phyloP scores from a whole-genome alignment of 1,140 invertebrate species.

The Drosophila rufa region DNA sequence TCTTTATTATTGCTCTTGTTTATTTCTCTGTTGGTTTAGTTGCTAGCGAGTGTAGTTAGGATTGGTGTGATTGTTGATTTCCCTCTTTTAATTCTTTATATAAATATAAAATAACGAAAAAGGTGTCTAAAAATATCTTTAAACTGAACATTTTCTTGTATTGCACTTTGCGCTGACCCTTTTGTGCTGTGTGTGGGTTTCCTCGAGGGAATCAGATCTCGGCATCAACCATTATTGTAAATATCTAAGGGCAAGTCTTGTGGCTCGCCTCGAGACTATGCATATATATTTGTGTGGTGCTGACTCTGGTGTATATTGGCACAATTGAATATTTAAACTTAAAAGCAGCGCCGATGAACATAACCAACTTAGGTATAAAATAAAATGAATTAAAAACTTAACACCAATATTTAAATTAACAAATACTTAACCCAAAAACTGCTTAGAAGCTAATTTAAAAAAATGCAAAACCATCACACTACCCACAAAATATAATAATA shows the following conservation, averaged over 20 bases:
- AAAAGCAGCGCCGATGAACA: constrained; percentile 5
- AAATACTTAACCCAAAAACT: constrained; percentile 9
- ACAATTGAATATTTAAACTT: constrained; percentile 37
- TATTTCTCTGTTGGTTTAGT: constrained; percentile 43
- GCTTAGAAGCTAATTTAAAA: neutral
- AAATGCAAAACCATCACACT: constrained; percentile 2
- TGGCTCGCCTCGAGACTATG: constrained; percentile 4
- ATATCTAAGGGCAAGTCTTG: constrained; percentile 26
- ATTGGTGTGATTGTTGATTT: constrained; percentile 46
- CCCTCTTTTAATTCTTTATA: constrained; percentile 23
- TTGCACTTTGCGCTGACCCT: constrained; percentile 35
- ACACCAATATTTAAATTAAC: constrained; percentile 4
- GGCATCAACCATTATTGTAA: constrained; percentile 11
- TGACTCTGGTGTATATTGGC: constrained; percentile 32
- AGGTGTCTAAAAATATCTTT: constrained; percentile 42
- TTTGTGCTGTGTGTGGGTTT: constrained; percentile 28
- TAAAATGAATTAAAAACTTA: constrained; percentile 26
- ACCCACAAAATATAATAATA: neutral
- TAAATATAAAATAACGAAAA: constrained; percentile 34
- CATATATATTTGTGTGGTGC: constrained; percentile 22
- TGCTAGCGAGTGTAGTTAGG: constrained; percentile 51
- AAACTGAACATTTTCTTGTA: constrained; percentile 20
- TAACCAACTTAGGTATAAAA: constrained; percentile 19
- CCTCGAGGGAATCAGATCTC: neutral
- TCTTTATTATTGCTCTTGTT: constrained; percentile 62